Base-by-base conservation (phyloP, 2,113 vertebrate genomes). In the Megalops atlanticus region DNA sequence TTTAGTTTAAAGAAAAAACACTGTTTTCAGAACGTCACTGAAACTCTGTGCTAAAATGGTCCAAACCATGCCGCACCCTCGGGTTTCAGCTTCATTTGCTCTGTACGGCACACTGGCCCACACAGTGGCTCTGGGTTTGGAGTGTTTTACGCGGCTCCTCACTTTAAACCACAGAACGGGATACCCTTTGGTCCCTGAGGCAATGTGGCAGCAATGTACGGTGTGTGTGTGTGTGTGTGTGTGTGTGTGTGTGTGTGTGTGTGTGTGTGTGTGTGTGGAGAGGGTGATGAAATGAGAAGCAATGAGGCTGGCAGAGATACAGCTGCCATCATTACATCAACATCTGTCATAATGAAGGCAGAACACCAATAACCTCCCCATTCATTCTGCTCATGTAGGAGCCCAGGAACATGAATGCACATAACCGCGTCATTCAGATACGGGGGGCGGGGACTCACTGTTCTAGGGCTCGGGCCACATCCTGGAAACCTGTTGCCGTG, bases 401-500 rank as follows among this genome's bases (percentile, higher is more conserved):
- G n/a, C n/a, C n/a, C n/a, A n/a, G n/a, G n/a, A n/a, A n/a, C n/a
- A n/a, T 10, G 11, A 4, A 33, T 70, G 68, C 68, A 18, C 68
- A 6, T 70, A 12, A 2, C 11, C 11, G 3, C 27, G 40, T 58
- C 21, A 11, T 14, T 35, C 4, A 72, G 4, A 4, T 10, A 40
- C 39, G 15, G 47, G n/a, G 45, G 68, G 79, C 39, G 38, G 43
- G 41, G 0, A 84, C 95, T 95, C 91, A 97, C 96, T 95, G 96
- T 83, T 97, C 95, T 45, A 97, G 90, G 11, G 96, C 96, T 52
- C 96, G 92, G 0, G 96, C 96, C 21, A 97, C 92, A 79, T 97
- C 96, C 41, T 96, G 93, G 86, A 97, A 96, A 69, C 96, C 96
- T 73, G 94, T 86, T 27, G 95, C 93, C 0, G 96, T 95, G 10